Evolutionary conservation across 2,888 invertebrate genomes (phyloP), one percentile per base, ranked within the genome.

Genomic region (Agapostemon virescens): DNA sequence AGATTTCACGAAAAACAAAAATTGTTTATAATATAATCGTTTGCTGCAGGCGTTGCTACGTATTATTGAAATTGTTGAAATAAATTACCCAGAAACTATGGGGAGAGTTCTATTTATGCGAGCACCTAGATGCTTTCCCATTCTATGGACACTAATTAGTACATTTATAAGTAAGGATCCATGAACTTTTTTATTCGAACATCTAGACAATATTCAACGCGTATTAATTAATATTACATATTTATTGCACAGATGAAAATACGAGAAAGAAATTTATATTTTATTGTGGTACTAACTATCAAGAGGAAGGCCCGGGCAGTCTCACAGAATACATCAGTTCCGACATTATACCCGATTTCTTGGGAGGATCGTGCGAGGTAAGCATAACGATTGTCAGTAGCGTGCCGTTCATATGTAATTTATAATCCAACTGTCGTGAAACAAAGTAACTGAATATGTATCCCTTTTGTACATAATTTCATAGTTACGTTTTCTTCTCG

Each of bases 21-120:
- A 33, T 45, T 26, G 11, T 67, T 63, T 69, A 15, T 76, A 49
- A 64, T 45, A 49, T 45, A 58, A 64, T 69, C 40, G 58, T 63
- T 64, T 68, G 13, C 87, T 87, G 7, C 74, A 93, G 93, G 96
- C 96, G 0, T 92, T 96, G 84, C 92, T 95, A 75, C 92, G 95
- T 79, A 94, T 95, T 90, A 97, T 97, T 87, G 96, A 97, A 93
- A 96, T 97, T 69, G 98, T 98, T 38, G 97, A 98, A 93, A 96
- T 96, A 64, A 98, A 98, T 93, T 98, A 98, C 93, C 98, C 98
- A 0, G 98, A 98, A 94, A 98, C 98, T 15, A 97, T 98, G 96
- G 98, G 97, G 1, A 94, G 97, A 52, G 97, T 98, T 81, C 94
- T 98, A 77, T 97, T 98, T 77, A 97, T 98, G 64, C 94, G 98